Conservation (phyloP, 2,888 invertebrate genomes). For the Drosophila nr. perissopoda region DNA sequence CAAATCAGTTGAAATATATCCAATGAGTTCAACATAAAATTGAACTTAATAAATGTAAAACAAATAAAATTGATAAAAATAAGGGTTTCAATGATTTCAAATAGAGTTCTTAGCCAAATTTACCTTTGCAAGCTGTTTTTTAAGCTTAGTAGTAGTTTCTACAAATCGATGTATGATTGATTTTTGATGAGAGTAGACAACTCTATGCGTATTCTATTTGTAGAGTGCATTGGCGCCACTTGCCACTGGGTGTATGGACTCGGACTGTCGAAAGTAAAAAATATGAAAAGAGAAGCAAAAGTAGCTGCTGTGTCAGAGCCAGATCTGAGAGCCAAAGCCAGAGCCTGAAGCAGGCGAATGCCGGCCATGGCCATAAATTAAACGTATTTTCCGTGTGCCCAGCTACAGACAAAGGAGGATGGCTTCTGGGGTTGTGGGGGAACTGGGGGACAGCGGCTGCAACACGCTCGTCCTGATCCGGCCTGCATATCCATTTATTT, state of each 20-base stretch:
- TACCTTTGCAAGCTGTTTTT: not conserved
- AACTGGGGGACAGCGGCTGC: slow-evolving; percentile 13
- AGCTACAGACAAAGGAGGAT: slow-evolving; percentile 26
- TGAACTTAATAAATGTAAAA: not conserved
- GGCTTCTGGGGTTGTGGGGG: slow-evolving; percentile 8
- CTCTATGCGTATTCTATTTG: slow-evolving; percentile 8
- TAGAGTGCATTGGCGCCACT: slow-evolving; percentile 58
- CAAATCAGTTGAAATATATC: not conserved
- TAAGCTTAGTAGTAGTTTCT: not conserved
- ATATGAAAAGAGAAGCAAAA: slow-evolving; percentile 10
- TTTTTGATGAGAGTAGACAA: not conserved
- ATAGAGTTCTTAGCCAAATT: not conserved
- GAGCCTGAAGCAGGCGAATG: slow-evolving; percentile 25
- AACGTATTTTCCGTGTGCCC: slow-evolving; percentile 71
- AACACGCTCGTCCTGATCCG: slow-evolving; percentile 22
- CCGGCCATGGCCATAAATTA: slow-evolving; percentile 66
- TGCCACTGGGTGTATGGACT: slow-evolving; percentile 30
- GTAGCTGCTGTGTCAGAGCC: slow-evolving; percentile 30
- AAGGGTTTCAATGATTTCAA: not conserved
- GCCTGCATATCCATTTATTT: slow-evolving; percentile 58
- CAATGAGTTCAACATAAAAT: not conserved
- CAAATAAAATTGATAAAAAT: not conserved
- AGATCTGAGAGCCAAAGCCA: slow-evolving; percentile 9
- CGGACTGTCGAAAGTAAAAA: slow-evolving; percentile 39
- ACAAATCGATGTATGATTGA: not conserved